Percentiles rank a stretch among this genome's conserved stretches.
Conservation (phyloP, 2,888 invertebrate species). For the Fragum sueziense region DNA sequence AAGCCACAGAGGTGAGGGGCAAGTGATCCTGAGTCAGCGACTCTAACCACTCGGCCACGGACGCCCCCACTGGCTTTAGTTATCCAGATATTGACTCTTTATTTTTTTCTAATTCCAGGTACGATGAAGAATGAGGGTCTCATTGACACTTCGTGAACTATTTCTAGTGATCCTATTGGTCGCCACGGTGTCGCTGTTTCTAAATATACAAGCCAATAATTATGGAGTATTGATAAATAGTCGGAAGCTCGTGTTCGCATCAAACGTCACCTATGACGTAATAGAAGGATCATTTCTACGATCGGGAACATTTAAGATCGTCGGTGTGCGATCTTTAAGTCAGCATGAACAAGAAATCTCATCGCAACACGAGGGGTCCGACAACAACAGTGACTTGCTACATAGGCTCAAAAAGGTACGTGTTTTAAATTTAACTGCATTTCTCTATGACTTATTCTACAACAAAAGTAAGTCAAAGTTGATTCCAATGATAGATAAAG, state of each 20-base stretch:
- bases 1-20: too few relatives aligned
- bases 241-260: not conserved
- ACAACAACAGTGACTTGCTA: not conserved
- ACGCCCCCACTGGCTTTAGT: too few relatives aligned
- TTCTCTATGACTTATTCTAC: too few relatives aligned
- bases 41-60: too few relatives aligned
- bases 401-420: slow-evolving; percentile 25
- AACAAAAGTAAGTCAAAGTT: too few relatives aligned
- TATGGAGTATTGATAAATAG: slow-evolving; percentile 22
- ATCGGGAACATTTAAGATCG: not conserved
- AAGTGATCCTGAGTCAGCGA: too few relatives aligned
- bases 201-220: slow-evolving; percentile 39
- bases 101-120: slow-evolving; percentile 21
- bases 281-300: not conserved
- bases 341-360: slow-evolving; percentile 30
- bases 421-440: too few relatives aligned
- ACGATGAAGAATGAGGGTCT: slow-evolving; percentile 14
- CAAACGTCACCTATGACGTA: slow-evolving; percentile 18
- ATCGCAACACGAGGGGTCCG: not conserved
- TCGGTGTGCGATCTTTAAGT: slow-evolving; percentile 36
- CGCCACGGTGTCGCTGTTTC: slow-evolving; percentile 32
- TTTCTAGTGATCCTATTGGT: slow-evolving; percentile 35
- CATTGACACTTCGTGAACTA: slow-evolving; percentile 22
- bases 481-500: too few relatives aligned
- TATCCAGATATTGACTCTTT: too few relatives aligned